phyloP scores from a whole-genome alignment of 2,113 vertebrate genomes.

The Genyomyrus donnyi region DNA sequence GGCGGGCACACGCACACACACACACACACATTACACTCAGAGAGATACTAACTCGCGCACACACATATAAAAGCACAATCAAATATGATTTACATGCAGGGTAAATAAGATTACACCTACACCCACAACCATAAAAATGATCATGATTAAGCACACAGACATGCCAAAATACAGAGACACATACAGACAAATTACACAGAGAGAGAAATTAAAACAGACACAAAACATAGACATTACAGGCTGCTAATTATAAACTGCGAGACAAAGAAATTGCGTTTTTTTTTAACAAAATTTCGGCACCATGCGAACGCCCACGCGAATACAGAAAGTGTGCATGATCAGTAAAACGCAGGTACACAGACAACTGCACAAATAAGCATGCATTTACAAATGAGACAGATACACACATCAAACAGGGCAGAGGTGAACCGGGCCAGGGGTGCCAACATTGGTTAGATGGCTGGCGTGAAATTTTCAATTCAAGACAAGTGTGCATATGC shows the following conservation, averaged over 20 bases:
- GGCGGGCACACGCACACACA: conserved; percentile 30
- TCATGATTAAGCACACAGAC: neutral
- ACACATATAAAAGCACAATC: conserved; percentile 30
- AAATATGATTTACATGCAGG: conserved; percentile 29
- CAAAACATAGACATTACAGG: neutral
- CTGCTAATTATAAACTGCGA: neutral
- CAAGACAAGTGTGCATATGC: neutral
- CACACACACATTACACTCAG: conserved; percentile 5
- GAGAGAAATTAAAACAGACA: neutral
- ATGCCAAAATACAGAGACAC: neutral
- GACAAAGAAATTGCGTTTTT: neutral
- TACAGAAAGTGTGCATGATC: neutral
- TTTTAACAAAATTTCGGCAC: neutral
- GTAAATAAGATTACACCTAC: conserved; percentile 20
- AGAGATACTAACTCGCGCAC: conserved; percentile 44
- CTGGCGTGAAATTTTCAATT: neutral
- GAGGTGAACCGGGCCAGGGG: neutral
- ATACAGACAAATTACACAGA: neutral
- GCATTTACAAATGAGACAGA: neutral
- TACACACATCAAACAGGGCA: neutral
- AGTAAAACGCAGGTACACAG: neutral
- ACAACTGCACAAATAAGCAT: neutral
- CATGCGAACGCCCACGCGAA: neutral
- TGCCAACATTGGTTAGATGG: neutral
- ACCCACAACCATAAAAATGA: neutral